These are phyloP conservation scores for Apamea crenata DNA, from an alignment of 2,888 invertebrate species.

Conservation along the genomic window DNA sequence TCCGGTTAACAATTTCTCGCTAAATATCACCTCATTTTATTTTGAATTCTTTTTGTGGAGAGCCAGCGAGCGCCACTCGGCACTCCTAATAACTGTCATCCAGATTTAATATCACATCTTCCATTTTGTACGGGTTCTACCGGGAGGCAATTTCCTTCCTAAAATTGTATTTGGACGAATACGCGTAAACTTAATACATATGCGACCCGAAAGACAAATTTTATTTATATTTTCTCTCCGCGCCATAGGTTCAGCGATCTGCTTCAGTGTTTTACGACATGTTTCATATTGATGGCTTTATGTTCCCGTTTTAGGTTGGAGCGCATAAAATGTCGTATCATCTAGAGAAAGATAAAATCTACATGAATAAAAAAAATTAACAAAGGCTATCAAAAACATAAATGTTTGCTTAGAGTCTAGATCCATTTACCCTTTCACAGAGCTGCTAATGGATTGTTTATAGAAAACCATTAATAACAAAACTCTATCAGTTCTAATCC, in stretches of 20 bases:
- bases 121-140: conserved; percentile 85
- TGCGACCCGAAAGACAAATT: conserved; percentile 86
- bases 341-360: conserved; percentile 37
- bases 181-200: conserved; percentile 87
- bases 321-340: conserved; percentile 47
- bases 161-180: conserved; percentile 88
- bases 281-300: conserved; percentile 81
- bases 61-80: conserved; percentile 76
- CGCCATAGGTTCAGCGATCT: conserved; percentile 71
- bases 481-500: not conserved
- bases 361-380: conserved; percentile 11
- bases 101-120: conserved; percentile 89
- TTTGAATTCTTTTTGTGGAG: conserved; percentile 78
- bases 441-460: conserved; percentile 1
- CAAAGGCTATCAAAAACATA: not conserved
- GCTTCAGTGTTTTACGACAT: conserved; percentile 79
- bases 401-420: not conserved
- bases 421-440: not conserved
- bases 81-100: conserved; percentile 88
- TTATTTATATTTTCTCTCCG: conserved; percentile 83
- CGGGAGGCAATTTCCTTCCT: conserved; percentile 88
- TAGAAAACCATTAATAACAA: not conserved
- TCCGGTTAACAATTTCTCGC: conserved; percentile 76
- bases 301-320: conserved; percentile 57
- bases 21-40: conserved; percentile 80